phyloP scores from a whole-genome alignment of 2,888 invertebrate genomes.

The Lottia scabra region DNA sequence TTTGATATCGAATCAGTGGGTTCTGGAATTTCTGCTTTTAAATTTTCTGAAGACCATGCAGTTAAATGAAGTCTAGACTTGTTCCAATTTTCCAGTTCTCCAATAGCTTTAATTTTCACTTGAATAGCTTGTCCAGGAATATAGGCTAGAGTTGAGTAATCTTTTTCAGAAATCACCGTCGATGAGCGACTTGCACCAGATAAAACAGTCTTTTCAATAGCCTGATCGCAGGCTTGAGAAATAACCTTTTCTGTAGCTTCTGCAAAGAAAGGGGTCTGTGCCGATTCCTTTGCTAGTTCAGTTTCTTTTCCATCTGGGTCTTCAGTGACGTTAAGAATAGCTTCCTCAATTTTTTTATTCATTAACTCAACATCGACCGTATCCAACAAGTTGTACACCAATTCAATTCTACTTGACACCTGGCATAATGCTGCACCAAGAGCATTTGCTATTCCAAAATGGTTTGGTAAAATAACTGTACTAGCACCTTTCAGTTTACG shows the following conservation, averaged over 20 bases:
- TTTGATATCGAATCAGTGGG: slow-evolving; percentile 18
- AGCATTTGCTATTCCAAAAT: slow-evolving; percentile 63
- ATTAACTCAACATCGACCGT: slow-evolving; percentile 31
- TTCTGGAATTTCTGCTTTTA: background rate
- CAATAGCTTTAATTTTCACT: slow-evolving; percentile 57
- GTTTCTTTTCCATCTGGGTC: slow-evolving; percentile 21
- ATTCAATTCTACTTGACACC: slow-evolving; percentile 51
- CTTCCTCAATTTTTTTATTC: slow-evolving; percentile 18
- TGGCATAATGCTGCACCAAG: slow-evolving; percentile 66
- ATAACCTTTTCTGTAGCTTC: slow-evolving; percentile 39
- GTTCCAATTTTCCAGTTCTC: slow-evolving; percentile 39
- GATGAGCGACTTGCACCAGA: slow-evolving; percentile 38
- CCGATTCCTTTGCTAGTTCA: slow-evolving; percentile 25
- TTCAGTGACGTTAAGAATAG: slow-evolving; percentile 14
- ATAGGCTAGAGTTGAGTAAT: slow-evolving; percentile 56
- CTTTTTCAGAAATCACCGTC: slow-evolving; percentile 42
- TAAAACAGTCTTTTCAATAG: slow-evolving; percentile 20
- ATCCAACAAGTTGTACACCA: slow-evolving; percentile 43
- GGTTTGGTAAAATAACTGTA: slow-evolving; percentile 38
- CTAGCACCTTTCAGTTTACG: slow-evolving; percentile 40
- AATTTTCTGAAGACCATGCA: background rate
- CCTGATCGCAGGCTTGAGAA: slow-evolving; percentile 24
- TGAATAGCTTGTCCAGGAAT: slow-evolving; percentile 58
- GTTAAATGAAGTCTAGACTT: background rate
- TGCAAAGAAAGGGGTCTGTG: slow-evolving; percentile 34